These are phyloP conservation scores for Amblyornis subalaris DNA, from an alignment of 2,113 vertebrate species.

Conservation along the genomic window DNA sequence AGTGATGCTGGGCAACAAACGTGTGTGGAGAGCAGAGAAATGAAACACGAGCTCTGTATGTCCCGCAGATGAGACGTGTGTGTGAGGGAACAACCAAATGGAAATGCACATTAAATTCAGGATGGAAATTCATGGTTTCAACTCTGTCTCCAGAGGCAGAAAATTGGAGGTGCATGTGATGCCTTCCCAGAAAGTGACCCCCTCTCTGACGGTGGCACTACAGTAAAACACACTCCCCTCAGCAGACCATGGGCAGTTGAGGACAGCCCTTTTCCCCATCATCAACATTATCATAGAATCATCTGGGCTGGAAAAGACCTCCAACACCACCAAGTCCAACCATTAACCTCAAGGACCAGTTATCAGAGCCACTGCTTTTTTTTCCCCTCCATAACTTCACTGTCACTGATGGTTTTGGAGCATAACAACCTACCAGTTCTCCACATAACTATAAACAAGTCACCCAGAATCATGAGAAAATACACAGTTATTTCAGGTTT, in stretches of 20 bases:
- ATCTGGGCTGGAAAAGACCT: background rate
- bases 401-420: background rate
- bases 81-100: background rate
- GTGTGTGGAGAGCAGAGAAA: background rate
- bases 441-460: background rate
- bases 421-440: background rate
- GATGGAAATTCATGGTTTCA: background rate
- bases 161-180: background rate
- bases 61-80: fast-evolving
- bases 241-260: fast-evolving
- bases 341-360: background rate
- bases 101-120: background rate
- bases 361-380: background rate
- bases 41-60: fast-evolving
- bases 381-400: background rate
- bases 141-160: background rate
- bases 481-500: background rate
- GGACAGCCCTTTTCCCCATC: background rate
- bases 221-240: background rate
- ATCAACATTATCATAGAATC: background rate
- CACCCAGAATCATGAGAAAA: background rate
- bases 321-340: background rate
- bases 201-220: background rate
- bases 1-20: fast-evolving
- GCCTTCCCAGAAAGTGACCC: background rate